Evolutionary conservation across 1,140 invertebrate species (phyloP).

Genomic region (Proctacanthus coquilletti): DNA sequence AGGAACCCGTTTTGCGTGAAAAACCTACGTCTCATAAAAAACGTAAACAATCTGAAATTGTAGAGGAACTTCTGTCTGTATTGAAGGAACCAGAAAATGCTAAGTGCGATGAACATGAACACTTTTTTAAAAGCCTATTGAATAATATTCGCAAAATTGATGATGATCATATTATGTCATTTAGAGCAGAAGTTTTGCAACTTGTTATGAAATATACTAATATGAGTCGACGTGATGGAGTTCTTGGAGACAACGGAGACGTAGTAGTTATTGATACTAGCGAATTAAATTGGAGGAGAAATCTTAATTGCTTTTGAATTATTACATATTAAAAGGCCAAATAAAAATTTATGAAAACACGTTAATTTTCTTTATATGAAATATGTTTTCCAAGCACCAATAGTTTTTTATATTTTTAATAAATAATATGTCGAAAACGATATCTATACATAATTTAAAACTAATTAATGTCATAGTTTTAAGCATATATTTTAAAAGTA

Average conservation of each 20-base stretch:
- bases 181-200: background rate
- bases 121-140: background rate
- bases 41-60: background rate
- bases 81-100: constrained; percentile 1
- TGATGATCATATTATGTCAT: background rate
- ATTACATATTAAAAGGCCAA: too few species aligned
- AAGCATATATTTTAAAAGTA: too few species aligned
- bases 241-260: background rate
- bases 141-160: background rate
- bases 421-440: too few species aligned
- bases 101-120: background rate
- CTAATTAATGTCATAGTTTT: too few species aligned
- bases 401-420: too few species aligned
- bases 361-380: too few species aligned
- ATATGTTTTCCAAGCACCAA: too few species aligned
- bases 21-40: too few species aligned
- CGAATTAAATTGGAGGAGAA: background rate
- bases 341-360: too few species aligned
- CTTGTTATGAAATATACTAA: background rate
- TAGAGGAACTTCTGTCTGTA: background rate
- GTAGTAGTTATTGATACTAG: background rate
- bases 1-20: too few species aligned
- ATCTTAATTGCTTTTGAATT: background rate
- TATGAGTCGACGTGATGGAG: background rate
- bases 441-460: too few species aligned